Evolutionary conservation across 2,113 vertebrate species (phyloP), one percentile per base, ranked within the genome.

Genomic region (Cryptomyrus ogoouensis): DNA sequence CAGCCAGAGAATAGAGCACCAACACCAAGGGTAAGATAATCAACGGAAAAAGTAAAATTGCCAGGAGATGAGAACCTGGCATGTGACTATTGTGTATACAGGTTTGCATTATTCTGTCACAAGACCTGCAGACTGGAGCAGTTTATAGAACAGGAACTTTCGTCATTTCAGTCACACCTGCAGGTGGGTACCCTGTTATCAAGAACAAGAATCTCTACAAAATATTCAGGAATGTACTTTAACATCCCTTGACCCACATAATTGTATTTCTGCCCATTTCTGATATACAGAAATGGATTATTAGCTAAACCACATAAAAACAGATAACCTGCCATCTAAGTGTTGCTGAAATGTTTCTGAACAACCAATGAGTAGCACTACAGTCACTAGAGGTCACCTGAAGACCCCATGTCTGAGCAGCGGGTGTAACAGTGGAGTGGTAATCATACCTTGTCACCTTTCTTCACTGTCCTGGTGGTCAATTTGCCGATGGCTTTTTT

Each of bases 401-500:
- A 39, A 44, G 35, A 42, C 5, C 13, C 77, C 1, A 5, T 42
- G 15, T 9, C 31, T 39, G 4, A 39, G 19, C 1, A 6, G 13
- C 5, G 13, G 5, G 5, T 5, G 0, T 44, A 83, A 44, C 35
- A 42, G 10, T 80, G 19, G 42, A 2, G 21, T 19, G 42, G 21
- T 24, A 85, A 86, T 62, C 90, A 94, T 95, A 99, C 98, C 98
- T 99, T 99, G 95, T 99, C 98, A 21, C 98, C 98, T 93, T 97
- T 98, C 93, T 98, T 98, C 90, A 99, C 98, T 27, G 98, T 99
- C 93, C 98, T 97, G 1, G 98, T 99, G 83, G 97, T 98, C 92
- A 99, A 91, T 95, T 99, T 99, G 92, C 98, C 96, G 5, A 99
- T 97, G 90, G 98, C 98, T 95, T 98, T 99, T 94, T 98, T 99